A percentile compares a stretch with the other conserved stretches of the same genome.
Conservation (phyloP, 2,888 invertebrate species). For the Branchellion lobata region DNA sequence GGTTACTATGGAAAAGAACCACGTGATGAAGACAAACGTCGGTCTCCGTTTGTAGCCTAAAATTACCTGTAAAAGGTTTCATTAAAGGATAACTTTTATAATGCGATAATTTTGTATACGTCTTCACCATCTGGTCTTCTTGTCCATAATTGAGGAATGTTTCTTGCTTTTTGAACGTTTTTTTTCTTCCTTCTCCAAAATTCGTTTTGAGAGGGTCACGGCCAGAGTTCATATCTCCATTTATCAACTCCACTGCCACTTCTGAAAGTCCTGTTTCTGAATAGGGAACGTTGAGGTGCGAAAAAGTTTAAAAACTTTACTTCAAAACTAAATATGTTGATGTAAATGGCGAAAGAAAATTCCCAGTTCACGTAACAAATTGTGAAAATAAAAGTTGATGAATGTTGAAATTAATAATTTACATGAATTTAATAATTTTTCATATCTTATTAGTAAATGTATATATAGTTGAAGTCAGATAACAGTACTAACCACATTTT, state of each 20-base stretch:
- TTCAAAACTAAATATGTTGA: neutral
- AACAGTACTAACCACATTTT: neutral
- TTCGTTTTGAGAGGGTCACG: neutral
- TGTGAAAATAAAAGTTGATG: no score
- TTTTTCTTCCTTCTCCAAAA: neutral
- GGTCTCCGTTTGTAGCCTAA: neutral
- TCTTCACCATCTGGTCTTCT: slow-evolving; percentile 3
- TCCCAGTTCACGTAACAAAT: no score
- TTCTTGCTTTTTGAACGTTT: neutral
- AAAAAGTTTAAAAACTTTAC: neutral
- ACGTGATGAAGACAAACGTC: neutral
- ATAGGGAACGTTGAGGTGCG: neutral
- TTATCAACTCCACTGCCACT: neutral
- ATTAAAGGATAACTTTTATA: no score
- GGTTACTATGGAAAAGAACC: neutral
- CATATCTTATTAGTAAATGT: no score
- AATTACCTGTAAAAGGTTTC: neutral
- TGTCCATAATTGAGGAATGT: neutral
- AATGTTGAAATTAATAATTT: neutral
- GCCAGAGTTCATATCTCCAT: neutral
- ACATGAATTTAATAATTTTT: no score
- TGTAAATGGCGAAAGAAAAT: no score
- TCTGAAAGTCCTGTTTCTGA: neutral
- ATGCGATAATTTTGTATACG: no score
- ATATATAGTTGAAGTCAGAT: no score